phyloP scores from a whole-genome alignment of 2,113 vertebrate species.

The Willisornis vidua region DNA sequence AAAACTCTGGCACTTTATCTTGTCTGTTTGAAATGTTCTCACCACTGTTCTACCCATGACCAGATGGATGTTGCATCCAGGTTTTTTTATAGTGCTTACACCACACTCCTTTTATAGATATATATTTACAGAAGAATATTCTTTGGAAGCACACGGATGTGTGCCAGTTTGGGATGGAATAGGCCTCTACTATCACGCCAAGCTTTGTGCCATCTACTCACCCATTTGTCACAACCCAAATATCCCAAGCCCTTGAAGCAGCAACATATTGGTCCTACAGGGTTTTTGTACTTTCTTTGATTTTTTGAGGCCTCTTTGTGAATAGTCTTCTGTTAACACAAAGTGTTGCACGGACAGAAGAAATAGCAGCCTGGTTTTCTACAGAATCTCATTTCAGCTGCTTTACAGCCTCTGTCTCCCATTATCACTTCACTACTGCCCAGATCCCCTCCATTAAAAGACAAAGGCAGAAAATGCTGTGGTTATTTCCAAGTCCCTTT shows the following conservation, averaged over 20 bases:
- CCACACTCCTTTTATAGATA: background rate
- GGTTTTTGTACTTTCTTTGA: background rate
- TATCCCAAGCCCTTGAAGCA: background rate
- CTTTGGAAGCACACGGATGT: background rate
- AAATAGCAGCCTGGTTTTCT: background rate
- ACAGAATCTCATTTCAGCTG: background rate
- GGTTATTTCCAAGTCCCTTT: background rate
- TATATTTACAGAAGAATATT: background rate
- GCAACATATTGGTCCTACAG: background rate
- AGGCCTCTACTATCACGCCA: background rate
- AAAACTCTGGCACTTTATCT: background rate
- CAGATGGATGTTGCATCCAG: background rate
- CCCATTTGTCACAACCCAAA: background rate
- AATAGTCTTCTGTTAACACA: background rate
- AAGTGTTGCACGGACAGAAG: background rate
- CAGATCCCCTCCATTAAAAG: background rate
- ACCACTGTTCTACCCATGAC: background rate
- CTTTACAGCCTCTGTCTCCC: background rate
- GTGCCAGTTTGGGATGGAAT: background rate
- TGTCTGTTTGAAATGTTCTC: background rate
- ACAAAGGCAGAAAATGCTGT: background rate
- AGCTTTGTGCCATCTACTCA: background rate
- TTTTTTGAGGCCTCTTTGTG: background rate
- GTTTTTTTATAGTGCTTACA: background rate
- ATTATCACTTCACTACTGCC: background rate